Percentiles rank a stretch among this genome's conserved stretches.
phyloP scores from a whole-genome alignment of 2,797 vertebrate genomes.

The Limnodromus scolopaceus region DNA sequence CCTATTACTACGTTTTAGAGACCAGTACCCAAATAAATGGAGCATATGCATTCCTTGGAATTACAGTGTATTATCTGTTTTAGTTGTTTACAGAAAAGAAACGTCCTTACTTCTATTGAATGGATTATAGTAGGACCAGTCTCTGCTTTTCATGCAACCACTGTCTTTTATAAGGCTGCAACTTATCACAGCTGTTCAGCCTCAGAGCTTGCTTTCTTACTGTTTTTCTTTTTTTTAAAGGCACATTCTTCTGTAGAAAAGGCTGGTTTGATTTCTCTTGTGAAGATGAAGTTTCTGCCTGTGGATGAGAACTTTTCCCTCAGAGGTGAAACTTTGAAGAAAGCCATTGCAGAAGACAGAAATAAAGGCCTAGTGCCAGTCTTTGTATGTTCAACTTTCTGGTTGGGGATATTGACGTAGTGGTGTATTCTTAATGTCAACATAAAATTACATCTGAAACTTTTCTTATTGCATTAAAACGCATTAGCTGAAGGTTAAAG shows the following conservation, averaged over 20 bases:
- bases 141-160: background rate
- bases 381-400: constrained; percentile 84
- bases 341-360: constrained; percentile 89
- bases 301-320: constrained; percentile 91
- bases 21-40: background rate
- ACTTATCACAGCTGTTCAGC: background rate
- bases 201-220: background rate
- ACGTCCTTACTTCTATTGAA: background rate
- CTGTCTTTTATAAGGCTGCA: background rate
- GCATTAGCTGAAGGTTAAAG: background rate
- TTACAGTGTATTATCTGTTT: background rate
- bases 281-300: constrained; percentile 92
- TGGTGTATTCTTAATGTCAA: background rate
- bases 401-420: background rate
- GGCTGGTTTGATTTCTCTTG: constrained; percentile 93
- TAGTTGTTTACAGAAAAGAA: background rate
- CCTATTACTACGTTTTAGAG: background rate
- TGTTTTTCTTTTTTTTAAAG: constrained; percentile 70
- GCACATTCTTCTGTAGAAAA: constrained; percentile 98
- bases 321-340: constrained; percentile 87
- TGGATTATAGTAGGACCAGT: background rate
- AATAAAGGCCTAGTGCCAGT: constrained; percentile 87
- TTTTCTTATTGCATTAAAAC: background rate
- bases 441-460: background rate
- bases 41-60: background rate